Evolutionary conservation across 2,888 invertebrate genomes (phyloP).

Genomic region (Xestia xanthographa): DNA sequence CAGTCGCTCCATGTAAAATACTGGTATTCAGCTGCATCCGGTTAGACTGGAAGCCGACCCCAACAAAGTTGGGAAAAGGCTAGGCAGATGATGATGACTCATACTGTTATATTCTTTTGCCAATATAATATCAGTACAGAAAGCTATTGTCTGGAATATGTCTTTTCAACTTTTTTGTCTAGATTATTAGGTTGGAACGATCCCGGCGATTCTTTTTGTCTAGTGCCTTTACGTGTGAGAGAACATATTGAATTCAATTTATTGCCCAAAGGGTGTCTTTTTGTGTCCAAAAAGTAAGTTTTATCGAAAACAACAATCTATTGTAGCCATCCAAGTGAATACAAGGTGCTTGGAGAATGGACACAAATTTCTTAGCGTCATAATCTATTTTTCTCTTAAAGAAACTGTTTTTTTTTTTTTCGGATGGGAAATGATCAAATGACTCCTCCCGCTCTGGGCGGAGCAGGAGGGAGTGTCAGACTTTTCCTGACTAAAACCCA

Average conservation of each 20-base stretch:
- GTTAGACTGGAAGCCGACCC: no score
- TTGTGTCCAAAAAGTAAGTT: background rate
- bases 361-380: background rate
- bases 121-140: slow-evolving; percentile 17
- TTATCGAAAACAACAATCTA: slow-evolving; percentile 11
- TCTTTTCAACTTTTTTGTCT: slow-evolving; percentile 16
- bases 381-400: background rate
- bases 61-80: no score
- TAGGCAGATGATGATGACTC: no score
- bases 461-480: no score
- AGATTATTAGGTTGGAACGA: slow-evolving; percentile 27
- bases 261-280: slow-evolving; percentile 31
- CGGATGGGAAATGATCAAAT: no score
- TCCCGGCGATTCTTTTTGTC: slow-evolving; percentile 26
- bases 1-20: no score
- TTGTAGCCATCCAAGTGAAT: background rate
- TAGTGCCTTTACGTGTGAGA: slow-evolving; percentile 12
- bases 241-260: slow-evolving; percentile 39
- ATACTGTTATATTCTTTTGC: background rate
- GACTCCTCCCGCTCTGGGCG: no score
- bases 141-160: slow-evolving; percentile 3
- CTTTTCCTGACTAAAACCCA: no score
- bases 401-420: no score
- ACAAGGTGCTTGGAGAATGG: background rate
- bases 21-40: no score